Conservation (phyloP, 2,888 invertebrate genomes). For the Polylopha cassiicola region DNA sequence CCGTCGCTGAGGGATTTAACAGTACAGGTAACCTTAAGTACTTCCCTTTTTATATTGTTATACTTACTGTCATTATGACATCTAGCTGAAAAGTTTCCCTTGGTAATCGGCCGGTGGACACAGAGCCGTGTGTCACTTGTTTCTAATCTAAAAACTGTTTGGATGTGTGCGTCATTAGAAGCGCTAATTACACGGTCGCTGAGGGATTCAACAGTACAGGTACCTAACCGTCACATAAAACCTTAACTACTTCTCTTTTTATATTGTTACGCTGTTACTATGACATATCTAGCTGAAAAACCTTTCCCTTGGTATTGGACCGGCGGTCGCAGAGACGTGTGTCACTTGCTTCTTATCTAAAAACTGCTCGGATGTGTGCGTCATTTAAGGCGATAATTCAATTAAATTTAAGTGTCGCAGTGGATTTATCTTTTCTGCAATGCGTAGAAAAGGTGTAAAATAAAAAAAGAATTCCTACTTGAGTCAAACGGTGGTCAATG, state of each 20-base stretch:
- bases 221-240: too few relatives aligned
- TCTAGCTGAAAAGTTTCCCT: too few relatives aligned
- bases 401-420: too few relatives aligned
- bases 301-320: too few relatives aligned
- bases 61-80: too few relatives aligned
- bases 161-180: slow-evolving; percentile 48
- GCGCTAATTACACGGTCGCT: slow-evolving; percentile 55
- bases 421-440: too few relatives aligned
- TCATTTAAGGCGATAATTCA: slow-evolving; percentile 52
- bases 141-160: slow-evolving; percentile 53
- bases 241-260: slow-evolving; percentile 4
- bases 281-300: too few relatives aligned
- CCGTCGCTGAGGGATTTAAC: slow-evolving; percentile 43
- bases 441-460: too few relatives aligned
- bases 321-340: slow-evolving; percentile 66
- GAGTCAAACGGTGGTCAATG: too few relatives aligned
- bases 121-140: slow-evolving; percentile 67
- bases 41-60: slow-evolving; percentile 1
- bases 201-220: slow-evolving; percentile 37
- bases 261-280: too few relatives aligned
- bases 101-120: too few relatives aligned
- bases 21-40: slow-evolving; percentile 31
- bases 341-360: slow-evolving; percentile 55
- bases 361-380: slow-evolving; percentile 52
- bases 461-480: too few relatives aligned